These are phyloP conservation scores for Oxycera nigricornis DNA, from an alignment of 2,888 invertebrate species.

Conservation along the genomic window DNA sequence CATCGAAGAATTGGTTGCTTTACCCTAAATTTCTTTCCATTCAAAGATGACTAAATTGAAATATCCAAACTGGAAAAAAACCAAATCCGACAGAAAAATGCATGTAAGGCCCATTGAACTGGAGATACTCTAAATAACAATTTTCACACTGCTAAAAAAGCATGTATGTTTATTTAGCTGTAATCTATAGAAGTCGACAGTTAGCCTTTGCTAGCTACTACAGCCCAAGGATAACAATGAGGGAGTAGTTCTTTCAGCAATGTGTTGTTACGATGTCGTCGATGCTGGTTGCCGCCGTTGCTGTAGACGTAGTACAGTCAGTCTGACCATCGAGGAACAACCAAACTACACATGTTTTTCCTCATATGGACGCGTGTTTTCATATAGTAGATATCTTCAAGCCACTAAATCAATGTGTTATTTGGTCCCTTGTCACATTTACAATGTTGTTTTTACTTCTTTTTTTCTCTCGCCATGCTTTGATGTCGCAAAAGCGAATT, in stretches of 20 bases:
- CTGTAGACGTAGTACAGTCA: not conserved
- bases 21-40: not conserved
- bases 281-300: not conserved
- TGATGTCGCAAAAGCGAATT: slow-evolving; percentile 7
- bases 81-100: not conserved
- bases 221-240: slow-evolving; percentile 40
- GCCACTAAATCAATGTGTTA: slow-evolving; percentile 51
- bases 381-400: slow-evolving; percentile 49
- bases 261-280: slow-evolving; percentile 7
- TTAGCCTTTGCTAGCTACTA: slow-evolving; percentile 26
- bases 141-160: slow-evolving; percentile 39
- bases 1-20: no score
- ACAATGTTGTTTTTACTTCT: slow-evolving; percentile 44
- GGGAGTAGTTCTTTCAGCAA: slow-evolving; percentile 8
- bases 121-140: slow-evolving; percentile 39
- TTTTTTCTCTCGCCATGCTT: slow-evolving; percentile 10
- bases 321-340: slow-evolving; percentile 44
- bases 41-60: not conserved
- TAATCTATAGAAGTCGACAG: not conserved
- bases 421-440: slow-evolving; percentile 52
- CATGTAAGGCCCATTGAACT: not conserved
- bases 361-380: slow-evolving; percentile 49
- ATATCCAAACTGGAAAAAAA: not conserved
- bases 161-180: not conserved
- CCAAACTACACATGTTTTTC: slow-evolving; percentile 50